Evolutionary conservation across 2,888 invertebrate species (phyloP), one percentile per base, ranked within the genome.

Genomic region (Amphipyra tragopoginis): DNA sequence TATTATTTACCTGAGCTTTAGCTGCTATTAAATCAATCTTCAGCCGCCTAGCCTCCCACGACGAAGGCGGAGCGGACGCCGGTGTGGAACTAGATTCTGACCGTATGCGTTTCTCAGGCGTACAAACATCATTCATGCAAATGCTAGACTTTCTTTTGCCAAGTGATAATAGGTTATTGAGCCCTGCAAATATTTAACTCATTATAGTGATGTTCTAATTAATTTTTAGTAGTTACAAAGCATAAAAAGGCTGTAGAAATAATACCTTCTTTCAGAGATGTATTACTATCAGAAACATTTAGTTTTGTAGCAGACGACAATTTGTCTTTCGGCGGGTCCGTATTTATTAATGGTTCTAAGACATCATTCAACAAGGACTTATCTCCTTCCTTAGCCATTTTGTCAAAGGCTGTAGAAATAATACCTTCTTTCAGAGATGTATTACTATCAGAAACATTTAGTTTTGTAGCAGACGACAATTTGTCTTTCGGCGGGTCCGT

Each of bases 11-110:
- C 90, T 95, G 93, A 33, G 95, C 93, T 80, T 94, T 95, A 0
- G 96, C 95, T 79, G 96, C 96, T 62, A 97, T 91, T 51, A 97
- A 88, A 86, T 97, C 97, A 34, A 96, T 95, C 81, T 96, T 96
- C 74, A 97, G 78, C 49, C 96, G 92, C 62, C 96, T 95, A 5
- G 95, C 90, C 86, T 97, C 97, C 95, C 97, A 96, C 0, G 97
- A 97, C 0, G 96, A 96, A 1, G 95, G 87, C 1, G 91, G 87
- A 1, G 80, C 77, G n/a, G n/a, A n/a, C 0, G 81, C 71, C 15
- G 83, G 74, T 55, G 81, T 88, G 0, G 86, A 84, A 10, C 72
- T 78, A 36, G 93, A 93, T 2, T 94, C 92, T 8, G 83, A 86
- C 13, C 93, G 88, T 11, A 77, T 52, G 39, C 92, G 87, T 75